Conservation (phyloP, 2,888 invertebrate species). For the Steinernema scapterisci region DNA sequence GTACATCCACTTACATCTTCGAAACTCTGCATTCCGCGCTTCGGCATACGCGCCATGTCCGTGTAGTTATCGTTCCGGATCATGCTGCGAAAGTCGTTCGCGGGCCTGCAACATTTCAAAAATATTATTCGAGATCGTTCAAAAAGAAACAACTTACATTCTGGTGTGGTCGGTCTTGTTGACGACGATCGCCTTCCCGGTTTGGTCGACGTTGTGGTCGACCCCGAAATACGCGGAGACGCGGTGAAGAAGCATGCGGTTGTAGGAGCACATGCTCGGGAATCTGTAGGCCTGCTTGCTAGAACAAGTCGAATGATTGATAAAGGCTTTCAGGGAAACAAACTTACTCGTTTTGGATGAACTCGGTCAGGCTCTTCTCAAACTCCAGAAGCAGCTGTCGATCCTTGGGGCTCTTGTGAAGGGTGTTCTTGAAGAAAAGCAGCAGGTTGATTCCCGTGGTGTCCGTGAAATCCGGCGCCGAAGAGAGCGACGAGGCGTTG, state of each 20-base stretch:
- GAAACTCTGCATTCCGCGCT: conserved; percentile 16
- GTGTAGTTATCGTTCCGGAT: background rate
- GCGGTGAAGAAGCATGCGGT: conserved; percentile 87
- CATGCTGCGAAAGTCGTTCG: conserved; percentile 11
- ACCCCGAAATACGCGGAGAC: conserved; percentile 91
- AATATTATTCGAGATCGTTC: background rate
- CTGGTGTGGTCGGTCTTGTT: conserved; percentile 77
- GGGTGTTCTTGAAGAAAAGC: conserved; percentile 84
- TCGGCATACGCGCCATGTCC: background rate
- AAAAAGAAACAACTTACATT: conserved; percentile 70
- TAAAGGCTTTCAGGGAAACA: conserved; percentile 58
- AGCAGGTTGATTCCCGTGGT: conserved; percentile 82
- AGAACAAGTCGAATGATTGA: conserved; percentile 9
- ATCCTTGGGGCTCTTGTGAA: conserved; percentile 88
- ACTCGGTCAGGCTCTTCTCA: conserved; percentile 83
- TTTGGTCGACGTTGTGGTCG: conserved; percentile 87
- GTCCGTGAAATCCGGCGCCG: conserved; percentile 75
- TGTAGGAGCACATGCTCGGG: conserved; percentile 91
- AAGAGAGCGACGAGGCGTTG: background rate
- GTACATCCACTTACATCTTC: background rate
- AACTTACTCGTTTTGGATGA: conserved; percentile 82
- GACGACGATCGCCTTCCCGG: conserved; percentile 78
- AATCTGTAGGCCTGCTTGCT: conserved; percentile 77
- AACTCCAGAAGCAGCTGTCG: conserved; percentile 82
- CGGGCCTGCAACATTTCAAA: background rate